A percentile compares a stretch with the other conserved stretches of the same genome.
Evolutionary conservation across 64 coral and sea anemone genomes (phyloP).

Genomic region (Montipora efflorescens): DNA sequence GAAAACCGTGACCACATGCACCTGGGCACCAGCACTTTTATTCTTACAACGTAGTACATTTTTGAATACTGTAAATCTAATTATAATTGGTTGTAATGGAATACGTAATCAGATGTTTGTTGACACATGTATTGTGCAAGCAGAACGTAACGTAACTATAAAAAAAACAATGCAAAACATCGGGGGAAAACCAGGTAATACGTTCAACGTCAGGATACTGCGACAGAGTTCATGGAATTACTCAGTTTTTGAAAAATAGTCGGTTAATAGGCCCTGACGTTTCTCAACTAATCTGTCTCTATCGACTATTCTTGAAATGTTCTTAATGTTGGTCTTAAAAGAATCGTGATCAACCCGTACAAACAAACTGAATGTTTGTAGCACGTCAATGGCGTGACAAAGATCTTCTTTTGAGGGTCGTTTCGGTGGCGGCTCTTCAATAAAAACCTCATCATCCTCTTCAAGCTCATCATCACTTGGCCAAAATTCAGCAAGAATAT

Average conservation of each 20-base stretch:
- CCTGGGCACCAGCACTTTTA: too few species aligned
- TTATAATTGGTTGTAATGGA: constrained; percentile 33
- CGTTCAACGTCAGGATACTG: constrained; percentile 19
- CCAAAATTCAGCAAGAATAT: constrained; percentile 65
- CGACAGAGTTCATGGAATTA: constrained; percentile 45
- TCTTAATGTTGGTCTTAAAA: constrained; percentile 38
- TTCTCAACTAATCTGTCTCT: constrained; percentile 53
- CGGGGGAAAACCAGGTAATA: background rate
- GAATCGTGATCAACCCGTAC: constrained; percentile 36
- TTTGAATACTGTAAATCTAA: constrained; percentile 7
- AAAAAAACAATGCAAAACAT: background rate
- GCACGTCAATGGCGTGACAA: background rate
- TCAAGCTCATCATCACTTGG: background rate
- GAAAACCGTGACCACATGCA: too few species aligned
- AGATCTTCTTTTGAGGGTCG: too few species aligned
- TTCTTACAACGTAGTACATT: too few species aligned
- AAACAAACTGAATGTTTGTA: constrained; percentile 78
- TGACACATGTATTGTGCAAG: constrained; percentile 25
- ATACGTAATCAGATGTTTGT: constrained; percentile 18
- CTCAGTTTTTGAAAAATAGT: constrained; percentile 57
- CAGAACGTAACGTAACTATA: constrained; percentile 46
- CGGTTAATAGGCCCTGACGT: constrained; percentile 42
- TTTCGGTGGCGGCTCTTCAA: too few species aligned
- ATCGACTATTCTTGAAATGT: constrained; percentile 50
- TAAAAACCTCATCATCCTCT: too few species aligned